Base-by-base conservation (phyloP, 2,113 vertebrate genomes). In the Rissa tridactyla region DNA sequence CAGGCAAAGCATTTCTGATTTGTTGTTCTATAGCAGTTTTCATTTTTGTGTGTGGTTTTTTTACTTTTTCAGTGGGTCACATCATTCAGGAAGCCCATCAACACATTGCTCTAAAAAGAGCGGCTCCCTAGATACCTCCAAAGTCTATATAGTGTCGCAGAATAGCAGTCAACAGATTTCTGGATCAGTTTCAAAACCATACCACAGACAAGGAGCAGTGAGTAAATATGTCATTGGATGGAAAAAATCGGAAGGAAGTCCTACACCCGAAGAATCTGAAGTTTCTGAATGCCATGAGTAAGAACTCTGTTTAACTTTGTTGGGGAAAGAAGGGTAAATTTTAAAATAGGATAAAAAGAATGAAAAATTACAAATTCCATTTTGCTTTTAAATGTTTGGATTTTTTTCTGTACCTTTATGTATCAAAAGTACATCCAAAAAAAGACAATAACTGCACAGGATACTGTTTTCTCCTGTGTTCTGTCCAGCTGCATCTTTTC, bases 101-200 rank as follows among this genome's bases (percentile, higher is more conserved):
- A 97, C 98, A 52, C 99, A 99, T 77, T 98, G 98, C 79, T 98
- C 98, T 85, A 98, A 99, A 93, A 98, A 97, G 94, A 98, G 98
- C 52, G 98, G 99, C 51, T 99, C 99, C 34, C 98, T 99, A 94
- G 99, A 99, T 97, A 98, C 98, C 30, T 99, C 99, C 98, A 99
- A 98, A 98, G 99, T 99, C 91, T 99, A 99, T 95, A 99, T 99
- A 96, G 98, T 99, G 91, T 98, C 99, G 0, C 99, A 99, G 96
- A 94, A 96, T 42, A 97, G 97, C 5, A 34, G 96, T 88, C 98
- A 98, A 38, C 98, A 98, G 92, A 97, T 97, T 58, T 80, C 98
- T 16, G 97, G 98, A 71, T 97, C 98, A 3, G 86, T 98, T 94
- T 97, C 98, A 83, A 99, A 99, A 96, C 86, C 98, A 60, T 99